phyloP scores from a whole-genome alignment of 2,888 invertebrate species.

The Anoncus sp. region DNA sequence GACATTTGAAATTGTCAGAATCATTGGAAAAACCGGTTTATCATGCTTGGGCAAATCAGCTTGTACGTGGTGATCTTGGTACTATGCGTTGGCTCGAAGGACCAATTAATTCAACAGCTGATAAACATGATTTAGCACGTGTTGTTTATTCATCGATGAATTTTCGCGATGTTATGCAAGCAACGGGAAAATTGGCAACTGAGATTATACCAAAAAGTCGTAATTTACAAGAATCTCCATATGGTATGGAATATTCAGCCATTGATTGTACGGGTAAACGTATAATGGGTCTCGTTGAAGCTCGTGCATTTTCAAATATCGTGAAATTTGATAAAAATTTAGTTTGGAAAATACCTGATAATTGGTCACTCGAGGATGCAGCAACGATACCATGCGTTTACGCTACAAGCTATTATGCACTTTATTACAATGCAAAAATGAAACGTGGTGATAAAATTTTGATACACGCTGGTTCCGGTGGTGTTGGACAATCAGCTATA shows the following conservation, averaged over 20 bases:
- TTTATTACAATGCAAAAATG: slow-evolving; percentile 85
- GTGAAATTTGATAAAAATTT: slow-evolving; percentile 83
- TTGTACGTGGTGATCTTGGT: slow-evolving; percentile 93
- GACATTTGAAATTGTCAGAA: slow-evolving; percentile 89
- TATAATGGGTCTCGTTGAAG: slow-evolving; percentile 82
- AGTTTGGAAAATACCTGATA: slow-evolving; percentile 85
- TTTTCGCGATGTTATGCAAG: slow-evolving; percentile 97
- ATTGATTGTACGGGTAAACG: slow-evolving; percentile 82
- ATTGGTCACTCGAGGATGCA: slow-evolving; percentile 87
- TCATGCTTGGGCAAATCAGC: slow-evolving; percentile 91
- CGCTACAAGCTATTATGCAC: slow-evolving; percentile 86
- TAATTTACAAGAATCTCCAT: slow-evolving; percentile 87
- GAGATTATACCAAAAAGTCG: slow-evolving; percentile 90
- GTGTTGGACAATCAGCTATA: slow-evolving; percentile 89
- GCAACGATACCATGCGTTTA: slow-evolving; percentile 88
- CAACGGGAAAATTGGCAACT: slow-evolving; percentile 94
- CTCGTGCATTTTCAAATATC: slow-evolving; percentile 84
- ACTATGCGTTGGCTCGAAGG: slow-evolving; percentile 94
- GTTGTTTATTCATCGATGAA: slow-evolving; percentile 93
- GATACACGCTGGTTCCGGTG: slow-evolving; percentile 84
- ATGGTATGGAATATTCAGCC: slow-evolving; percentile 89
- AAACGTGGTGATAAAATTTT: slow-evolving; percentile 82
- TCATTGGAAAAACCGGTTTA: slow-evolving; percentile 83
- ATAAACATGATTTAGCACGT: slow-evolving; percentile 81
- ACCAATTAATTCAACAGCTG: slow-evolving; percentile 77